phyloP scores from a whole-genome alignment of 1,140 invertebrate genomes.

The Halictus rubicundus region DNA sequence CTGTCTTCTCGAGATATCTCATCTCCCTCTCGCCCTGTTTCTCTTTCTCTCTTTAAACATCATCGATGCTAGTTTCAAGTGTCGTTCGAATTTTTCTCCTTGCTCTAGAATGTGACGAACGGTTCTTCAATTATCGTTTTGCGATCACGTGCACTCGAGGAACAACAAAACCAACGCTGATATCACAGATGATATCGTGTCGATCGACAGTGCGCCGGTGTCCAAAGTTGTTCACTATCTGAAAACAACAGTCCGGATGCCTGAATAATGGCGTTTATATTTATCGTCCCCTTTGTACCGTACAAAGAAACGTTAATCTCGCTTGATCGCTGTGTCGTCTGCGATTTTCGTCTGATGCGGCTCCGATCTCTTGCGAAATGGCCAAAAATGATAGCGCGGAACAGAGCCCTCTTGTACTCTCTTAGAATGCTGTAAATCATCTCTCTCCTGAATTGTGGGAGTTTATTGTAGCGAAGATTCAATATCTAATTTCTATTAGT shows the following conservation, averaged over 20 bases:
- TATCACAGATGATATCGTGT: not conserved
- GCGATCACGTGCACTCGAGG: not conserved
- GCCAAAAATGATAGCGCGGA: no score
- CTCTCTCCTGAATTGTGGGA: no score
- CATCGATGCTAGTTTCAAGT: no score
- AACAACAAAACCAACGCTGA: not conserved
- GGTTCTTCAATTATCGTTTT: not conserved
- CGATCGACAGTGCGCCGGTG: not conserved
- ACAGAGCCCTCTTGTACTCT: no score
- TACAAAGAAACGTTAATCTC: not conserved
- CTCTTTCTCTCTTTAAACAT: not conserved
- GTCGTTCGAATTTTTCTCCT: no score
- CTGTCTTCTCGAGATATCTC: not conserved
- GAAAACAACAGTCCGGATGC: not conserved
- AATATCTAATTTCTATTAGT: no score
- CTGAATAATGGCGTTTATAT: not conserved
- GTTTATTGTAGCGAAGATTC: no score
- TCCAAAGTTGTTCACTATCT: not conserved
- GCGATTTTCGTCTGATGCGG: not conserved
- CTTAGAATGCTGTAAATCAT: no score
- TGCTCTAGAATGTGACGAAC: not conserved
- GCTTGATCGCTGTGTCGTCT: not conserved
- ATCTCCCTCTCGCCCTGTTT: rapidly evolving
- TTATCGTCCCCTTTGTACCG: slow-evolving; percentile 6
- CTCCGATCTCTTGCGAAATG: no score